phyloP scores from a whole-genome alignment of 2,888 invertebrate species.

The Archips xylosteana region DNA sequence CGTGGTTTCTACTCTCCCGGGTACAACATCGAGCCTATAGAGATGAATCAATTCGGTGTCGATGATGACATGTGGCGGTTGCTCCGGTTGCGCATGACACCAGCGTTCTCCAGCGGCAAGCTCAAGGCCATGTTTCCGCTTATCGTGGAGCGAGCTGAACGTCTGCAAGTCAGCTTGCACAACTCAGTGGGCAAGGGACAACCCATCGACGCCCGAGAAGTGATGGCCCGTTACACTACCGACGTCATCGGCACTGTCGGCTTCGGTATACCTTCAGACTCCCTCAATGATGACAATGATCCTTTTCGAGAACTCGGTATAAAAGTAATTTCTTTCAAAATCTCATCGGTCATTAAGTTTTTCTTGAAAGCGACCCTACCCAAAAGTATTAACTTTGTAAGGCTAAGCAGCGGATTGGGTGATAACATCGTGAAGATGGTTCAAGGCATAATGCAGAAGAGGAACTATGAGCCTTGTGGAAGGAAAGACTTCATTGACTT shows the following conservation, averaged over 20 bases:
- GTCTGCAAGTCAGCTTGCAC: slow-evolving; percentile 54
- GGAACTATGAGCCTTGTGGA: slow-evolving; percentile 5
- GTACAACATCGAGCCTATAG: slow-evolving; percentile 59
- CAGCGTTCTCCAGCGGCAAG: slow-evolving; percentile 68
- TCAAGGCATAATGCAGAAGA: neutral
- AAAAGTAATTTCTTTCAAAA: neutral
- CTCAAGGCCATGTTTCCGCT: slow-evolving; percentile 70
- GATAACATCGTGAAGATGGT: neutral
- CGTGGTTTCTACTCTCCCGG: slow-evolving; percentile 56
- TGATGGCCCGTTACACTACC: slow-evolving; percentile 11
- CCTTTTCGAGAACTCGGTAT: slow-evolving; percentile 13
- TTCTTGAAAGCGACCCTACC: neutral
- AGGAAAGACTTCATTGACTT: slow-evolving; percentile 13
- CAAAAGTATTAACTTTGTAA: neutral
- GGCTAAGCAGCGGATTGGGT: neutral
- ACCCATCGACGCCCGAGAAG: slow-evolving; percentile 6
- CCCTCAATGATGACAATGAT: slow-evolving; percentile 2
- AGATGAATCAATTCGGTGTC: slow-evolving; percentile 63
- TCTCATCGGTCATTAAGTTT: neutral
- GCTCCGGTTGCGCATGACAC: slow-evolving; percentile 67
- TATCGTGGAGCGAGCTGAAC: slow-evolving; percentile 62
- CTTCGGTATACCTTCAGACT: slow-evolving; percentile 3
- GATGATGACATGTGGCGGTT: slow-evolving; percentile 69
- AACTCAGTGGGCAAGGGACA: slow-evolving; percentile 59
- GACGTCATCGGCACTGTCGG: neutral